Evolutionary conservation across 2,888 invertebrate species (phyloP).

Genomic region (Lysandra coridon): DNA sequence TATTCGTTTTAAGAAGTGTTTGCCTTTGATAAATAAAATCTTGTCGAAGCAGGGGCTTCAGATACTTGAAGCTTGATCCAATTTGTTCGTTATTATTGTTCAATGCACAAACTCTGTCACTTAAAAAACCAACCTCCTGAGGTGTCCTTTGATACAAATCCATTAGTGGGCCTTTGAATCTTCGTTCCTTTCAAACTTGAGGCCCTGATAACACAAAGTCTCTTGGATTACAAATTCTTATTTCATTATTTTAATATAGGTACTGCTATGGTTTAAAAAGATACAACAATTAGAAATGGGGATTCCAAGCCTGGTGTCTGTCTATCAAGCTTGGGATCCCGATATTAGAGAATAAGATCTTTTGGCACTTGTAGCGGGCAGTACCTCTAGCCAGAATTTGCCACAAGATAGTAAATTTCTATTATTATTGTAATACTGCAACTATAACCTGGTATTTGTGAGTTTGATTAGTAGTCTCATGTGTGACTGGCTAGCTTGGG

Average conservation of each 20-base stretch:
- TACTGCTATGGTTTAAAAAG: background rate
- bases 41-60: background rate
- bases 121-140: background rate
- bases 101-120: background rate
- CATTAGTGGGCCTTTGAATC: slow-evolving; percentile 21
- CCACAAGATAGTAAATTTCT: too few relatives aligned
- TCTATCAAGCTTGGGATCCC: too few relatives aligned
- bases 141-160: slow-evolving; percentile 28
- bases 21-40: too few relatives aligned
- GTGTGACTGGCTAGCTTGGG: too few relatives aligned
- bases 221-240: background rate
- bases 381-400: too few relatives aligned
- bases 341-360: too few relatives aligned
- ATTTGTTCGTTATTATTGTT: slow-evolving; percentile 7
- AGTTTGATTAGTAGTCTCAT: background rate
- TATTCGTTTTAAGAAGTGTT: too few relatives aligned
- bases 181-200: background rate
- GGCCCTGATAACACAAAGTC: background rate
- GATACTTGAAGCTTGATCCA: background rate
- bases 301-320: too few relatives aligned
- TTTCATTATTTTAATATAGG: background rate
- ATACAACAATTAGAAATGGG: background rate
- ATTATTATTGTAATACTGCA: too few relatives aligned
- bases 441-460: too few relatives aligned
- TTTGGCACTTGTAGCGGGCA: too few relatives aligned